Evolutionary conservation across 2,113 vertebrate genomes (phyloP).

Genomic region (Lepus europaeus): DNA sequence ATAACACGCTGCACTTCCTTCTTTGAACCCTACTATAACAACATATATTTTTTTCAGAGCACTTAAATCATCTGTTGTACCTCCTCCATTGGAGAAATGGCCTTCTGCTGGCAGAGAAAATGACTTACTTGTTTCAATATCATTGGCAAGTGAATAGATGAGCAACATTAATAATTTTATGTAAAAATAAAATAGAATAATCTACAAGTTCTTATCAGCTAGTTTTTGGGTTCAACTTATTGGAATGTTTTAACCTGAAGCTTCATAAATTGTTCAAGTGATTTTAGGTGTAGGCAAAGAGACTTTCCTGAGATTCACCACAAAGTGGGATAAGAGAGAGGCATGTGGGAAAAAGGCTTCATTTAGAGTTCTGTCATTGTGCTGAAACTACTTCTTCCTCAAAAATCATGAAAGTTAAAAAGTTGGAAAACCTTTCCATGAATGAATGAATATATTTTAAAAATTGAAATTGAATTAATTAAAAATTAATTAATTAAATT

Average conservation of each 20-base stretch:
- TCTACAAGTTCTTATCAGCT: background rate
- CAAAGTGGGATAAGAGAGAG: background rate
- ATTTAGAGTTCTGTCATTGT: background rate
- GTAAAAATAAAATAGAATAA: background rate
- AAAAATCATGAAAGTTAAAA: background rate
- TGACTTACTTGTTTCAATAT: background rate
- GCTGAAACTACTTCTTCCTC: background rate
- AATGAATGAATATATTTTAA: background rate
- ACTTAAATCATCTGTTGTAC: background rate
- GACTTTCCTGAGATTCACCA: background rate
- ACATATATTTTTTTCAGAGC: background rate
- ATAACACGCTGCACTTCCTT: background rate
- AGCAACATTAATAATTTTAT: background rate
- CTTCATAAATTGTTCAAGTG: background rate
- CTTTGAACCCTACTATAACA: background rate
- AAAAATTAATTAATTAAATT: no score
- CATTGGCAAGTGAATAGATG: background rate
- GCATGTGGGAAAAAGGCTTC: background rate
- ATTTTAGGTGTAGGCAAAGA: background rate
- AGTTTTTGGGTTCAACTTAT: background rate
- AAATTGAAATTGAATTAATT: background rate
- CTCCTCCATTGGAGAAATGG: background rate
- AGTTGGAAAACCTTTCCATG: background rate
- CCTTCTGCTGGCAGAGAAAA: background rate
- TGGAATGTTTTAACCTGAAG: background rate